Percentiles rank a stretch among this genome's conserved stretches.
Conservation (phyloP, 2,113 vertebrate genomes). For the Peromyscus polionotus region DNA sequence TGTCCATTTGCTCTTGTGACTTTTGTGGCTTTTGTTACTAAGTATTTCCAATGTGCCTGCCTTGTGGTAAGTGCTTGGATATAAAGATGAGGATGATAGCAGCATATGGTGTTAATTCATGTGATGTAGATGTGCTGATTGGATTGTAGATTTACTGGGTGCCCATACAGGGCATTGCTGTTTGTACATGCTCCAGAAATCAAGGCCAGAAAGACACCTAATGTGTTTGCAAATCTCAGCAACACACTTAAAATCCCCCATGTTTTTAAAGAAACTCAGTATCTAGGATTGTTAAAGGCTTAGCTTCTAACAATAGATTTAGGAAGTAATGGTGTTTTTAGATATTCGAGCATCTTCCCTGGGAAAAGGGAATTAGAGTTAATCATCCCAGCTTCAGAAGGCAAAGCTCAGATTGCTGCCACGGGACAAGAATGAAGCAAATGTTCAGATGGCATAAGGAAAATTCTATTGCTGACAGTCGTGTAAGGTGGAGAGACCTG, state of each 20-base stretch:
- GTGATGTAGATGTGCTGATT: background rate
- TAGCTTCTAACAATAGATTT: background rate
- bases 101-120: background rate
- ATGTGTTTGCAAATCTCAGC: background rate
- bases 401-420: slow-evolving; percentile 5
- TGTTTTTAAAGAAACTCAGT: slow-evolving; percentile 31
- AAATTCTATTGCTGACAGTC: slow-evolving; percentile 6
- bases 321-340: slow-evolving; percentile 8
- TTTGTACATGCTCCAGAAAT: slow-evolving; percentile 5
- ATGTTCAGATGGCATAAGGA: background rate
- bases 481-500: background rate
- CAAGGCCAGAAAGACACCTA: background rate
- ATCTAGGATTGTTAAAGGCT: background rate
- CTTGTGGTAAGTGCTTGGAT: background rate
- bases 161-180: background rate
- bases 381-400: background rate
- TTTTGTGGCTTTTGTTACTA: background rate
- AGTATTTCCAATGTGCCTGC: background rate
- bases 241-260: background rate
- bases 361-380: slow-evolving; percentile 42
- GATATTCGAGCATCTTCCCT: background rate
- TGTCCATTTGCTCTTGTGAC: background rate
- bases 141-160: background rate
- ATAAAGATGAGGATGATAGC: background rate
- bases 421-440: slow-evolving; percentile 14